phyloP scores from a whole-genome alignment of 2,113 vertebrate genomes.

The Phocoena phocoena region DNA sequence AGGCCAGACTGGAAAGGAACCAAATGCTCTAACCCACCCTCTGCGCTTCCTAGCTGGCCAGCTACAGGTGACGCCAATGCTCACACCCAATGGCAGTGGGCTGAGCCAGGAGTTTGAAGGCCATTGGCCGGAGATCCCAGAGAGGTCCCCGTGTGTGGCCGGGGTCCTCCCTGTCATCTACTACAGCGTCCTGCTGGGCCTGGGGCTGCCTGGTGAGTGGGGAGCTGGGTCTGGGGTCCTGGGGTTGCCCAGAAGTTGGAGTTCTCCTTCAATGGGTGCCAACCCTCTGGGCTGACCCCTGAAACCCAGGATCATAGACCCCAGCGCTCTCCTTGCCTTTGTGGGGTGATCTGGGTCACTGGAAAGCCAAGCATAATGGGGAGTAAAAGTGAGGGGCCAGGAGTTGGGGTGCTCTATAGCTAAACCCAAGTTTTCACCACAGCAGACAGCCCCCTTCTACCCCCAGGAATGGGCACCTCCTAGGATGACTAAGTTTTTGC shows the following conservation, averaged over 20 bases:
- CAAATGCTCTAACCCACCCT: neutral
- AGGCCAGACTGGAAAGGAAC: neutral
- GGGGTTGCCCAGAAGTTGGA: neutral
- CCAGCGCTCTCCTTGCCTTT: neutral
- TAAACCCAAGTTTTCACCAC: neutral
- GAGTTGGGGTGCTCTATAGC: neutral
- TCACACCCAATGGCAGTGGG: constrained; percentile 82
- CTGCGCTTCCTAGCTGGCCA: neutral
- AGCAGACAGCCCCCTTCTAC: neutral
- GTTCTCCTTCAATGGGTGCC: fast-evolving
- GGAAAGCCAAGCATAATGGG: neutral
- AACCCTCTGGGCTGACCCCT: neutral
- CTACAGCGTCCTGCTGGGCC: constrained; percentile 92
- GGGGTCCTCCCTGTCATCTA: constrained; percentile 90
- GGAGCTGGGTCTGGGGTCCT: neutral
- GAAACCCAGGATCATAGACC: neutral
- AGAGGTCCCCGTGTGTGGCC: constrained; percentile 87
- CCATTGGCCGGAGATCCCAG: constrained; percentile 67
- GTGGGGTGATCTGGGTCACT: neutral
- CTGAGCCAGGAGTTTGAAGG: constrained; percentile 34
- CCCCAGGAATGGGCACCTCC: neutral
- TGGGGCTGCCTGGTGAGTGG: constrained; percentile 93
- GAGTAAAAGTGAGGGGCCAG: neutral
- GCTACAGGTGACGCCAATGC: constrained; percentile 70
- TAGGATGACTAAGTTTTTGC: fast-evolving